These are phyloP conservation scores for Leptopilina clavipes DNA, from an alignment of 1,140 invertebrate genomes.

Conservation along the genomic window DNA sequence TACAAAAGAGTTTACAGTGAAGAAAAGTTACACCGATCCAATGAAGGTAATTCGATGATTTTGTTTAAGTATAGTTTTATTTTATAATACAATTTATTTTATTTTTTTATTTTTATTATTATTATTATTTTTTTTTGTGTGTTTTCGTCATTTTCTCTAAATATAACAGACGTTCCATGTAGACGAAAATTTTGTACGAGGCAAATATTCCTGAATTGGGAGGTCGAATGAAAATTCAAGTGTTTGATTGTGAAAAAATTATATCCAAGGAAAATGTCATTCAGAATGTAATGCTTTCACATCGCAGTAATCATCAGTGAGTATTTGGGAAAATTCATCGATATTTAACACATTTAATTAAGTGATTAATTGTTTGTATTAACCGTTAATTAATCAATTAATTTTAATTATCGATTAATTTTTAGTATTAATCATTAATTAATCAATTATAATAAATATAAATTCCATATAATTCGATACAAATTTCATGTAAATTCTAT, in stretches of 20 bases:
- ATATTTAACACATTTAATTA: no score
- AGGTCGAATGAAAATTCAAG: constrained; percentile 67
- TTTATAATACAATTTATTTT: no score
- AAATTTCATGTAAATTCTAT: no score
- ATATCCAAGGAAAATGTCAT: constrained; percentile 66
- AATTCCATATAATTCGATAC: no score
- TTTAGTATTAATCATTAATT: no score
- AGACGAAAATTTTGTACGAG: constrained; percentile 61
- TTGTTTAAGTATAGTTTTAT: constrained; percentile 15
- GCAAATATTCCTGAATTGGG: constrained; percentile 72
- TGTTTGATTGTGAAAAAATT: constrained; percentile 73
- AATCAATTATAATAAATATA: no score
- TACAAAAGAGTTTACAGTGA: constrained; percentile 60
- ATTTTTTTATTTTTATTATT: no score
- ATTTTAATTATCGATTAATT: no score
- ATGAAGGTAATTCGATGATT: constrained; percentile 56
- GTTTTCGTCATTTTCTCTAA: constrained; percentile 38
- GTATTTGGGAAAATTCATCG: constrained; percentile 50
- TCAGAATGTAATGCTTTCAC: constrained; percentile 70
- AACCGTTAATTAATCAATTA: constrained; percentile 12
- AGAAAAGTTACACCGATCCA: constrained; percentile 55
- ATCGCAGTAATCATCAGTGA: constrained; percentile 74
- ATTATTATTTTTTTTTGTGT: background rate
- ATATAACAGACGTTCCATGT: constrained; percentile 38
- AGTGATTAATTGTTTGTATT: no score